Percentiles rank a stretch among this genome's conserved stretches.
phyloP scores from a whole-genome alignment of 2,113 vertebrate species.

The Sinosuthora webbiana region DNA sequence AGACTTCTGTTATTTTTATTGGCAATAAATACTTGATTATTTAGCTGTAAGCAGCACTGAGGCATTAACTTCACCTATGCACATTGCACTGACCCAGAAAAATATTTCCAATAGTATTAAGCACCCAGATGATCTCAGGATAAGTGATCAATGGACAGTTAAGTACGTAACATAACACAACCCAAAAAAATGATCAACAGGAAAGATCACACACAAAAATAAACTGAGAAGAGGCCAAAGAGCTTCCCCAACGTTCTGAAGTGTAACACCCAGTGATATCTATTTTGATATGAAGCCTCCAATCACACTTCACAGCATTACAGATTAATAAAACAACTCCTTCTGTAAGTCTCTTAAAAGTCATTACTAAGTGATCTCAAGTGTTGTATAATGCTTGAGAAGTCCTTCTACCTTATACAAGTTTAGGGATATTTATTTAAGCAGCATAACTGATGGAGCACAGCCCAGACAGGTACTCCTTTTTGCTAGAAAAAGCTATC shows the following conservation, averaged over 20 bases:
- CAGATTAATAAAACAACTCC: slow-evolving; percentile 16
- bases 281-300: slow-evolving; percentile 19
- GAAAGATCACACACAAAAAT: slow-evolving; percentile 46
- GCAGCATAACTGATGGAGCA: neutral
- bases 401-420: slow-evolving; percentile 1
- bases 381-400: slow-evolving; percentile 22
- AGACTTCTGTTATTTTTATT: neutral
- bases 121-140: slow-evolving; percentile 37
- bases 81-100: neutral
- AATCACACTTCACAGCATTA: slow-evolving; percentile 15
- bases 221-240: neutral
- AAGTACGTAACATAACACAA: slow-evolving; percentile 17
- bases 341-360: slow-evolving; percentile 25
- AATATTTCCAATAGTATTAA: slow-evolving; percentile 37
- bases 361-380: slow-evolving; percentile 30
- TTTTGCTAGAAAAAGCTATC: neutral
- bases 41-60: neutral
- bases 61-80: neutral
- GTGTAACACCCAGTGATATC: neutral
- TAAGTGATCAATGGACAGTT: slow-evolving; percentile 24
- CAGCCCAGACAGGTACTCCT: neutral
- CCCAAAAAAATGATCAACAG: slow-evolving; percentile 9
- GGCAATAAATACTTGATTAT: neutral
- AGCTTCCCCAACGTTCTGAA: neutral
- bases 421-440: slow-evolving; percentile 15